Conservation (phyloP, 2,797 vertebrate genomes). For the Adrianichthys oophorus region DNA sequence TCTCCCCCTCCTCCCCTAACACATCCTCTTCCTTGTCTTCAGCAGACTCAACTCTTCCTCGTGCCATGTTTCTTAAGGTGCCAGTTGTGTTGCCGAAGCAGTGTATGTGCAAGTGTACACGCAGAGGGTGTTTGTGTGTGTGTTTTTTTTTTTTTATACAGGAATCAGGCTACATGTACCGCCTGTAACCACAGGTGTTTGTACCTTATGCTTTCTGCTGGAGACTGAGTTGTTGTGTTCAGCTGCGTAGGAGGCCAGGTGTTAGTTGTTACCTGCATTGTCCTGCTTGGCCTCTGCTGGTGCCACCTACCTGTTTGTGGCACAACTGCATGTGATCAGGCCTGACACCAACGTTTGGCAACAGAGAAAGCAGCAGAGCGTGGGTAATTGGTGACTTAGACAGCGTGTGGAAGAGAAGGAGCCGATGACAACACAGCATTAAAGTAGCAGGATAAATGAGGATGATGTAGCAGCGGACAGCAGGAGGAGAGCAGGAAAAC, state of each 20-base stretch:
- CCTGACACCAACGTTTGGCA: conserved; percentile 72
- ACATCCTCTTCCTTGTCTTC: conserved; percentile 27
- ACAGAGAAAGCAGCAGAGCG: conserved; percentile 64
- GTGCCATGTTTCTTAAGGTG: conserved; percentile 39
- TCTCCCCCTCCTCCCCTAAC: background rate
- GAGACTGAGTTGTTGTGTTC: conserved; percentile 26
- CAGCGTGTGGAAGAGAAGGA: conserved; percentile 17
- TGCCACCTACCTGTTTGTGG: conserved; percentile 78
- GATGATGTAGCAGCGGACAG: conserved; percentile 39
- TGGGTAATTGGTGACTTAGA: conserved; percentile 73
- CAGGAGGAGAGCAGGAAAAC: conserved; percentile 39
- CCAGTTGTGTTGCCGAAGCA: conserved; percentile 12
- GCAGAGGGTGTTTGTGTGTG: conserved; percentile 42
- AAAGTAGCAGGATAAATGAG: conserved; percentile 27
- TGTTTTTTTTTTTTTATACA: conserved; percentile 9
- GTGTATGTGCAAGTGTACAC: conserved; percentile 22
- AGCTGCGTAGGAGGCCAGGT: conserved; percentile 56
- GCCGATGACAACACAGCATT: conserved; percentile 27
- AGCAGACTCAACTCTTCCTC: conserved; percentile 56
- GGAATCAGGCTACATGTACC: background rate
- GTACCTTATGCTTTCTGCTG: conserved; percentile 57
- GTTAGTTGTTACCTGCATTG: conserved; percentile 42
- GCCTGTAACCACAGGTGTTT: conserved; percentile 58
- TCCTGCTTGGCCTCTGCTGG: conserved; percentile 55
- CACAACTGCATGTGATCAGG: conserved; percentile 56